Conservation (phyloP, 2,797 vertebrate species). For the Garrulus glandarius region DNA sequence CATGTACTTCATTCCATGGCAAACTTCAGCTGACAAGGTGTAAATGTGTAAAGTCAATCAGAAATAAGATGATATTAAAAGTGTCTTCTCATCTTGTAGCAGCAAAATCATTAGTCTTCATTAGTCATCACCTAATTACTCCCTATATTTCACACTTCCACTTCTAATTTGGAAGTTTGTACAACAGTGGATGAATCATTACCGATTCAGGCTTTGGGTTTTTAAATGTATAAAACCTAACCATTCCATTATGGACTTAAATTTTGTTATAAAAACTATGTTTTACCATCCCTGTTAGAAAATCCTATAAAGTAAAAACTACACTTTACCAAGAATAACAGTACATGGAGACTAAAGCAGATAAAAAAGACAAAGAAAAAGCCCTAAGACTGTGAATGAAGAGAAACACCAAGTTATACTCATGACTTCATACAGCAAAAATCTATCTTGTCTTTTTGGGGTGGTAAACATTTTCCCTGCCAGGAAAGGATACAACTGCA, state of each 20-base stretch:
- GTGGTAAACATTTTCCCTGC: neutral
- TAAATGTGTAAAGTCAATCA: neutral
- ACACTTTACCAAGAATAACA: neutral
- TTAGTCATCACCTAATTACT: neutral
- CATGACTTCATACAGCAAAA: neutral
- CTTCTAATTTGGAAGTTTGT: neutral
- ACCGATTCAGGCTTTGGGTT: neutral
- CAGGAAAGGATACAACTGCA: neutral
- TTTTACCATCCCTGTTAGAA: neutral
- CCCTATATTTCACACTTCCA: neutral
- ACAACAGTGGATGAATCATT: neutral
- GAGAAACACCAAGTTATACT: neutral
- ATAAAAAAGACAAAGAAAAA: neutral
- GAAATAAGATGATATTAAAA: neutral
- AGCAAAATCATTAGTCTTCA: neutral
- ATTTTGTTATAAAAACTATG: neutral
- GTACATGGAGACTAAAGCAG: neutral
- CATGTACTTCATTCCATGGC: neutral
- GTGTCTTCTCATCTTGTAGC: neutral
- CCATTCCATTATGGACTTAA: neutral
- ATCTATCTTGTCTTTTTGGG: neutral
- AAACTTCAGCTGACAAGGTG: neutral
- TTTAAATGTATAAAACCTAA: neutral
- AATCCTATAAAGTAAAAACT: neutral
- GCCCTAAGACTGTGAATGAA: neutral